Percentiles rank a stretch among this genome's conserved stretches.
phyloP scores from a whole-genome alignment of 2,888 invertebrate species.

The Omphaloscelis lunosa region DNA sequence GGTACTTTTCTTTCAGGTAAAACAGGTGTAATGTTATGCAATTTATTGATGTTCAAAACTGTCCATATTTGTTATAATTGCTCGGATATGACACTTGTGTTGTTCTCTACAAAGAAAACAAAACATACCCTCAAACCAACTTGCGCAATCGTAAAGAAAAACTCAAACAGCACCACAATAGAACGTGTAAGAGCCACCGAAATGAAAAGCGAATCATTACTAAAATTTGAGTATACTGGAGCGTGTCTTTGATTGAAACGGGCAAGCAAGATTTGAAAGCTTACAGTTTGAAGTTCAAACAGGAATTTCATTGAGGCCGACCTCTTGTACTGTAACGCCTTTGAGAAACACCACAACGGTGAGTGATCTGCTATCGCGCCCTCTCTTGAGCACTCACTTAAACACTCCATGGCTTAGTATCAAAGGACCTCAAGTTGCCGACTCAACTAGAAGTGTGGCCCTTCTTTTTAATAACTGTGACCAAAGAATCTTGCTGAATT shows the following conservation, averaged over 20 bases:
- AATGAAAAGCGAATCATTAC: conserved; percentile 53
- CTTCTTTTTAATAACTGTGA: conserved; percentile 67
- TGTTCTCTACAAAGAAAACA: background rate
- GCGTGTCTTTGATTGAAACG: conserved; percentile 66
- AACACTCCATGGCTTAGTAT: conserved; percentile 78
- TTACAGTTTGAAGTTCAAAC: conserved; percentile 69
- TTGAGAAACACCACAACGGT: conserved; percentile 76
- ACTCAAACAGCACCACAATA: conserved; percentile 32
- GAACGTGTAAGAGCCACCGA: conserved; percentile 28
- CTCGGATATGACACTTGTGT: no score
- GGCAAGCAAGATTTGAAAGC: conserved; percentile 64
- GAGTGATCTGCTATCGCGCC: conserved; percentile 77
- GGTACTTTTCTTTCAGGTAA: no score
- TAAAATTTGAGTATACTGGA: conserved; percentile 47
- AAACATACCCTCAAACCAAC: background rate
- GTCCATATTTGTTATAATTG: background rate
- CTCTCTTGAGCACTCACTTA: conserved; percentile 82
- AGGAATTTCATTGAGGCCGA: conserved; percentile 58
- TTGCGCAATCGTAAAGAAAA: conserved; percentile 1
- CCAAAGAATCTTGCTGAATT: conserved; percentile 62
- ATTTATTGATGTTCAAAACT: background rate
- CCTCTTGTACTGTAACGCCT: conserved; percentile 67
- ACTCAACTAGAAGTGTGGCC: conserved; percentile 70
- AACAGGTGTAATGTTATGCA: no score
- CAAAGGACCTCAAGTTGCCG: conserved; percentile 78